phyloP scores from a whole-genome alignment of 2,797 vertebrate genomes.

The Anisognathus igniventris region DNA sequence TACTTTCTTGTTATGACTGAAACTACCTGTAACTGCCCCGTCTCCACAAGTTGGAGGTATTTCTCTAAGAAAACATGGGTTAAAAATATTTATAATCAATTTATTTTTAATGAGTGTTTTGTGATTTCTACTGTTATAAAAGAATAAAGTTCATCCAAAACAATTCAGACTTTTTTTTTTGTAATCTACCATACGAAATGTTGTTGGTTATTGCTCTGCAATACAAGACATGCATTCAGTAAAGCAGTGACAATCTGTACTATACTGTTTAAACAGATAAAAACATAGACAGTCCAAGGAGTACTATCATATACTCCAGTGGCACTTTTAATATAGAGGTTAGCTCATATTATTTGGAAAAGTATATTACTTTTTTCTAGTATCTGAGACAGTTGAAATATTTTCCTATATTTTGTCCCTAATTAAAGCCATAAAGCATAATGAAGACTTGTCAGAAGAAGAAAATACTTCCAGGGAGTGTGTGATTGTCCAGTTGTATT shows the following conservation, averaged over 20 bases:
- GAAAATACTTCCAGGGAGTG: not conserved
- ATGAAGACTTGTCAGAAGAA: not conserved
- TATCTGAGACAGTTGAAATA: conserved; percentile 3
- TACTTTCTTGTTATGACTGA: not conserved
- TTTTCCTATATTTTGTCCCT: conserved; percentile 5
- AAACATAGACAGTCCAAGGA: not conserved
- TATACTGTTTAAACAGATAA: not conserved
- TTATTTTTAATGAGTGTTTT: not conserved
- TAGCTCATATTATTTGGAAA: not conserved
- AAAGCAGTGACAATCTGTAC: not conserved
- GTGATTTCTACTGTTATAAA: not conserved
- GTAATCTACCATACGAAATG: not conserved
- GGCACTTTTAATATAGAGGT: not conserved
- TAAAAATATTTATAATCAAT: not conserved
- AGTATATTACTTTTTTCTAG: not conserved
- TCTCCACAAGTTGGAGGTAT: not conserved
- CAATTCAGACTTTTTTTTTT: not conserved
- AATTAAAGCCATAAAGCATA: conserved; percentile 52
- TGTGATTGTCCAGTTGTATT: not conserved
- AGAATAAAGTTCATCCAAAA: not conserved
- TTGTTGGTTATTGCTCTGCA: not conserved
- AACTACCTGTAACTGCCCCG: not conserved
- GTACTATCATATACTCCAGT: not conserved
- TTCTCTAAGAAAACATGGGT: not conserved
- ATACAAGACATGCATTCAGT: not conserved